A percentile compares a stretch with the other conserved stretches of the same genome.
Conservation (phyloP, 2,113 vertebrate species). For the Pyrgilauda ruficollis region DNA sequence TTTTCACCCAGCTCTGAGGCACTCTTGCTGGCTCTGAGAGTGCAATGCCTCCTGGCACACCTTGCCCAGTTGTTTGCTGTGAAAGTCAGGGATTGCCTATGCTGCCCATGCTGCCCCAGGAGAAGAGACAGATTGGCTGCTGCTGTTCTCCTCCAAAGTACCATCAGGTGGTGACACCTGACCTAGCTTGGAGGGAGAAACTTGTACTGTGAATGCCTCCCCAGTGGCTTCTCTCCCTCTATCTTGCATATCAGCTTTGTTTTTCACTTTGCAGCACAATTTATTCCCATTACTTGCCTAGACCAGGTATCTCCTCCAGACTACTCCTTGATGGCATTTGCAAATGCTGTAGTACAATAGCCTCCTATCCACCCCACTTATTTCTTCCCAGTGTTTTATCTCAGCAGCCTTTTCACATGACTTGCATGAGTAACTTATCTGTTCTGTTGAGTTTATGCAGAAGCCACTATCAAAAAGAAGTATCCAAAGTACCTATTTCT, state of each 20-base stretch:
- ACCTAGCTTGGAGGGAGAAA: neutral
- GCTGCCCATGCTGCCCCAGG: neutral
- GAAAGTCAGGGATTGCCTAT: neutral
- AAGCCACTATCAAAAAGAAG: neutral
- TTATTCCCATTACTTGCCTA: neutral
- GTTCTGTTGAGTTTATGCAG: neutral
- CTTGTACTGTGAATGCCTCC: neutral
- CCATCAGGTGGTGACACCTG: neutral
- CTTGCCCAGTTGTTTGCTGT: neutral
- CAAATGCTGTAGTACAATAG: neutral
- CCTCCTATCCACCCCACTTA: neutral
- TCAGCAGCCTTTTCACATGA: neutral
- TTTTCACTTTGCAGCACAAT: neutral
- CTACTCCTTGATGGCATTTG: neutral
- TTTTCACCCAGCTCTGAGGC: neutral
- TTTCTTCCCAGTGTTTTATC: neutral
- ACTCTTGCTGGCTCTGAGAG: neutral
- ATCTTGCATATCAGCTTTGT: neutral
- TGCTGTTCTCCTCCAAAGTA: neutral
- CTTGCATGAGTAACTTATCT: neutral
- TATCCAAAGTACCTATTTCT: neutral
- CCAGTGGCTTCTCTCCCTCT: neutral
- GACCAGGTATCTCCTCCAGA: neutral
- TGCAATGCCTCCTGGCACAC: rapidly evolving
- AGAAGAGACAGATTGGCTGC: neutral